Percentiles rank a stretch among this genome's conserved stretches.
These are phyloP conservation scores for Speoplatyrhinus poulsoni DNA, from an alignment of 2,113 vertebrate species.

Conservation along the genomic window DNA sequence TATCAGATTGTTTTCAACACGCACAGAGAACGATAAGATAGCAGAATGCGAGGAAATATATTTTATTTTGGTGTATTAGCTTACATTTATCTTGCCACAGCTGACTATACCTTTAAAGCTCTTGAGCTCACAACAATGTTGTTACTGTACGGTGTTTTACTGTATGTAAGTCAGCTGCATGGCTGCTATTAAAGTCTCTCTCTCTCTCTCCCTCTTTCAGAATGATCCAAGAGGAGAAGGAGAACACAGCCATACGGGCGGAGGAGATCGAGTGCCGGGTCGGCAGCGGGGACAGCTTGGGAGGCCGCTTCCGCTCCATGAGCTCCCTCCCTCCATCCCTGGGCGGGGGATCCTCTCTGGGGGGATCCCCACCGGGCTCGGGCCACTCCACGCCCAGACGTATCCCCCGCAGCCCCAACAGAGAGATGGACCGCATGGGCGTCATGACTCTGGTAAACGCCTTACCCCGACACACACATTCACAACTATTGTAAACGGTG, in stretches of 20 bases:
- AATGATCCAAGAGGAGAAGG: slow-evolving; percentile 98
- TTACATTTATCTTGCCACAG: too few species aligned
- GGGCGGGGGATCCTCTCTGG: slow-evolving; percentile 74
- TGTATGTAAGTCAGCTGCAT: too few species aligned
- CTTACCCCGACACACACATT: slow-evolving; percentile 4
- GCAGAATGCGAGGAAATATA: too few species aligned
- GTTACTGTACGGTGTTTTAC: too few species aligned
- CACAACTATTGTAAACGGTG: not conserved
- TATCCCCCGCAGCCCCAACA: slow-evolving; percentile 85
- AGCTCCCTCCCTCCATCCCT: slow-evolving; percentile 80
- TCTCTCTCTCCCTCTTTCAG: slow-evolving; percentile 57
- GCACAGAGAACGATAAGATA: too few species aligned
- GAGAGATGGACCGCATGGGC: slow-evolving; percentile 91
- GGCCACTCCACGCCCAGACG: slow-evolving; percentile 89
- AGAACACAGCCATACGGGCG: slow-evolving; percentile 88
- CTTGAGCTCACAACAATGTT: too few species aligned
- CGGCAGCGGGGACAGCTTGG: slow-evolving; percentile 85
- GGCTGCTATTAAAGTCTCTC: too few species aligned
- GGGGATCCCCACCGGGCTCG: slow-evolving; percentile 88
- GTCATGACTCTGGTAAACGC: slow-evolving; percentile 91
- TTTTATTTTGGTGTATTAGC: too few species aligned
- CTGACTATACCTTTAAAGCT: too few species aligned
- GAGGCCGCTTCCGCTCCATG: slow-evolving; percentile 83
- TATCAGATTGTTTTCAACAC: too few species aligned
- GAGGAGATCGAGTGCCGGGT: slow-evolving; percentile 95